phyloP scores from a whole-genome alignment of 2,797 vertebrate genomes.

The Danio tinwini region DNA sequence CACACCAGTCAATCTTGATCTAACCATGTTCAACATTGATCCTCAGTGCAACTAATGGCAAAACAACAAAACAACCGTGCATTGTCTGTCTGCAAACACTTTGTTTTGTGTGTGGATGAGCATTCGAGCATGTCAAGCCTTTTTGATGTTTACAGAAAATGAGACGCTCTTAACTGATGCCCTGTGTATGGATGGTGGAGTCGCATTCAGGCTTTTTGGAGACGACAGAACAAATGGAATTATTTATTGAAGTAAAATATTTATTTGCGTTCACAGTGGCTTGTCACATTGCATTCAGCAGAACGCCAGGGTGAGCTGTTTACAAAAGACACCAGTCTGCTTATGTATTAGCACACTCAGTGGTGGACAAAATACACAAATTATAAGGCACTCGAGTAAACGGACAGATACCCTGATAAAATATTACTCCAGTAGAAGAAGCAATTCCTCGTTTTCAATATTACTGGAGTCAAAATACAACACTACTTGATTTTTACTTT shows the following conservation, averaged over 20 bases:
- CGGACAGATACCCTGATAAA: too few relatives aligned
- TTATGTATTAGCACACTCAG: conserved; percentile 14
- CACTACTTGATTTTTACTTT: too few relatives aligned
- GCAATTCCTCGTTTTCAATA: too few relatives aligned
- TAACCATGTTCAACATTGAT: conserved; percentile 22
- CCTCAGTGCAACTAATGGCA: conserved; percentile 1
- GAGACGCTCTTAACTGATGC: conserved; percentile 3
- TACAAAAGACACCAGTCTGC: conserved; percentile 54
- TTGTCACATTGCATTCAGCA: conserved; percentile 20
- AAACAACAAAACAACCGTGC: not conserved
- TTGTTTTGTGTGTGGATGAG: conserved; percentile 2
- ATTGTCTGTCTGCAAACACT: not conserved
- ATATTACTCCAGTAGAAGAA: too few relatives aligned
- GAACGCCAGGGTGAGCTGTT: conserved; percentile 46
- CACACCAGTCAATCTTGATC: not conserved
- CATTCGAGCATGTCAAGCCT: not conserved
- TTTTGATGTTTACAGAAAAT: conserved; percentile 12
- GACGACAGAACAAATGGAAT: conserved; percentile 72
- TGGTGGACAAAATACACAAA: too few relatives aligned
- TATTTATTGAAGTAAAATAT: conserved; percentile 79
- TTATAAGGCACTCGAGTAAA: too few relatives aligned
- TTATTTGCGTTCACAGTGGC: conserved; percentile 60
- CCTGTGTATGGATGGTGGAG: conserved; percentile 48
- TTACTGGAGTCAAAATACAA: too few relatives aligned
- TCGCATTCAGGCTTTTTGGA: conserved; percentile 65